A percentile compares a stretch with the other conserved stretches of the same genome.
Conservation (phyloP, 2,888 invertebrate genomes). For the Plagodis dolabraria region DNA sequence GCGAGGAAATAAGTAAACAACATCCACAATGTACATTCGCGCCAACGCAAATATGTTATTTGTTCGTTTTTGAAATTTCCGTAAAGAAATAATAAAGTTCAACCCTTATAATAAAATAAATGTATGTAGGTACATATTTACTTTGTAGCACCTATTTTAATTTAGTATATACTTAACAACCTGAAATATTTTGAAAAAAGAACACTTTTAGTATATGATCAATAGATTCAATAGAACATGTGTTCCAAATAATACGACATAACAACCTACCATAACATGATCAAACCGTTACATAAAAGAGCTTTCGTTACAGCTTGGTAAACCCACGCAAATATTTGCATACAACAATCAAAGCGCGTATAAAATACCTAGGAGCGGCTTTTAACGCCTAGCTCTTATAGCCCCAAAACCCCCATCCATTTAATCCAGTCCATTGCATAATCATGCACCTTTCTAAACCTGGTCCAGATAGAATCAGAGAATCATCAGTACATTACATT, state of each 20-base stretch:
- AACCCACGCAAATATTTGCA: constrained; percentile 29
- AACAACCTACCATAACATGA: not conserved
- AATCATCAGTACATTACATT: constrained; percentile 22
- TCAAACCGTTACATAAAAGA: constrained; percentile 9
- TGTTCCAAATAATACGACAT: not conserved
- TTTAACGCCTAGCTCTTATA: constrained; percentile 3
- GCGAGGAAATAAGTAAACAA: no score
- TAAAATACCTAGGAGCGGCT: constrained; percentile 4
- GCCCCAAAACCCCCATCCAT: constrained; percentile 10
- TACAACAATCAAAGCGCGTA: constrained; percentile 17
- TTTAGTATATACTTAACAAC: no score
- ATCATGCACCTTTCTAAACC: constrained; percentile 48
- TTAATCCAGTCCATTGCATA: constrained; percentile 29
- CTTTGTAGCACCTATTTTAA: no score
- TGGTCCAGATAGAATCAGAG: constrained; percentile 34
- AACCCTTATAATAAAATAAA: no score
- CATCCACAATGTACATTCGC: no score
- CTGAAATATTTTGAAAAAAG: no score
- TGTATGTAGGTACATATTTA: no score
- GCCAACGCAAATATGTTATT: no score
- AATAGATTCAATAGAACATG: no score
- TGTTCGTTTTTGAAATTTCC: no score
- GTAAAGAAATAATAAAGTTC: no score
- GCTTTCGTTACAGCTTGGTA: constrained; percentile 13
- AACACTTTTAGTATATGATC: no score